Evolutionary conservation across 2,797 vertebrate genomes (phyloP), one percentile per base, ranked within the genome.

Genomic region (Eremophila alpestris): DNA sequence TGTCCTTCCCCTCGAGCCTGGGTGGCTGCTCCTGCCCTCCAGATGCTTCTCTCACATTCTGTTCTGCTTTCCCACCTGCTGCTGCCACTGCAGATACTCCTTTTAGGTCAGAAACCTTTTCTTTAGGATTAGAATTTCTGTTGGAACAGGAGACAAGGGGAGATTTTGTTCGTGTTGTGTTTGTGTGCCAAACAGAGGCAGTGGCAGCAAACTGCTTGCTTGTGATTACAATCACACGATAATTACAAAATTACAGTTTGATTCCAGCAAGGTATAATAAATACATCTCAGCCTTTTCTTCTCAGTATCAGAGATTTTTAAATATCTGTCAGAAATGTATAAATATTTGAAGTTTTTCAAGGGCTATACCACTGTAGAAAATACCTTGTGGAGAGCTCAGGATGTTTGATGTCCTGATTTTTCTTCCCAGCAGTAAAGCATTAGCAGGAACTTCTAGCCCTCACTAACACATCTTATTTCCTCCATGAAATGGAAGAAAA

Each of bases 181-280:
- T 82, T 64, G 55, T 46, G 49, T 85, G 70, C 70, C 58, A 84
- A 56, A 62, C 19, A 2, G 29, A 90, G 87, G 90, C 76, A 71
- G 30, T 87, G 83, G 56, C 81, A 87, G 87, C 49, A 93, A 95
- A 87, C 89, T 80, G 27, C 52, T 91, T 75, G 43, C 36, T 77
- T 69, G 36, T 2, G 22, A 87, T 94, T 82, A 71, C 77, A 65
- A 69, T 75, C 85, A 83, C 48, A 55, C 38, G n/a, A 52, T 90
- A 92, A 94, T 88, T 93, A 46, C 73, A 68, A 45, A 91, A 84
- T 83, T 48, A 70, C 23, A 59, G 62, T 85, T 91, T 88, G 45
- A 74, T 94, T 73, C 55, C 79, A 87, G 74, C 0, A 0, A 36
- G 51, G 34, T 90, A 34, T 60, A 60, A 90, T 82, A 92, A 92